Evolutionary conservation across 2,113 vertebrate species (phyloP), one percentile per base, ranked within the genome.

Genomic region (Chrysemys picta): DNA sequence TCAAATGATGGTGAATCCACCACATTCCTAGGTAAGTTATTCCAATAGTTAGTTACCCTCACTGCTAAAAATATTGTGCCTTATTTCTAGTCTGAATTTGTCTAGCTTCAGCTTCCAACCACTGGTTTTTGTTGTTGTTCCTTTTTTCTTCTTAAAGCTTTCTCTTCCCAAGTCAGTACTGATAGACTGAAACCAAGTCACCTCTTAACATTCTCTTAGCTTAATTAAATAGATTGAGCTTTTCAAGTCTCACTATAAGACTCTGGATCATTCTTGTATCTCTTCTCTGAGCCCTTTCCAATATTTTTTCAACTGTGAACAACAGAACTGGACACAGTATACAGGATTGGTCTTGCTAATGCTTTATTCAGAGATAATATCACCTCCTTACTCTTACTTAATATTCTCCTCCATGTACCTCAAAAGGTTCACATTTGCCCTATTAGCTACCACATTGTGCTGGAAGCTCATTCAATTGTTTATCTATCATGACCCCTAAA

Each of bases 151-250:
- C 57, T 62, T 31, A 62, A 62, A 62, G 57, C 29, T 11, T 29
- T 62, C 57, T 62, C 27, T 62, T 62, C 57, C 29, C 57, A 62
- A 6, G 57, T 62, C 29, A 10, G 57, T 27, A 57, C 24, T 25
- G 25, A 57, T 62, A 31, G 57, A 62, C 57, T 31, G 27, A 62
- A 27, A 31, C 57, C 57, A 62, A 10, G 8, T 56, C 56, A 27
- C 56, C 56, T 27, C 25, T 17, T 93, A 92, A 90, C 52, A 12
- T 94, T 13, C 84, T 94, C 47, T 80, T 91, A n/a, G 91, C 89
- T 95, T 85, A 85, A 88, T 93, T 94, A 89, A 62, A 95, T 69
- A 17, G 82, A 96, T 50, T 83, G 42, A 84, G 25, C 85, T 88
- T 2, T 11, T 94, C 90, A 96, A 90, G 86, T 93, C 31, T 87